Percentiles rank a stretch among this genome's conserved stretches.
These are phyloP conservation scores for Aporrectodea caliginosa DNA, from an alignment of 1,140 invertebrate genomes.

Conservation along the genomic window DNA sequence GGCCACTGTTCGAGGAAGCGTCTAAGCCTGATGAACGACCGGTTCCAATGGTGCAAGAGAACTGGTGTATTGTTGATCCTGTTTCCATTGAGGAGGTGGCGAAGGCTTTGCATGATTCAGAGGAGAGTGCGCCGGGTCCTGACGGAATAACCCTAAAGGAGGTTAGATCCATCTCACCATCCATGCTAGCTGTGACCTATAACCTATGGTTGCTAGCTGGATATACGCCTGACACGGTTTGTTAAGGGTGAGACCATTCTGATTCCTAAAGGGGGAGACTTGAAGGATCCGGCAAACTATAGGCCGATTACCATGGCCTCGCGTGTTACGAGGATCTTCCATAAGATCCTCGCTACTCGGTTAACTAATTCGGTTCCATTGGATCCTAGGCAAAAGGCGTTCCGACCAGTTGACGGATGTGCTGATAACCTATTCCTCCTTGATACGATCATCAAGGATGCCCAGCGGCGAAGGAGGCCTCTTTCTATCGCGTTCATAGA, in stretches of 20 bases:
- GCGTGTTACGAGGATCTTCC: slow-evolving; percentile 51
- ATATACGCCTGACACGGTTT: background rate
- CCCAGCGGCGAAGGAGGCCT: background rate
- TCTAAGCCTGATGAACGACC: background rate
- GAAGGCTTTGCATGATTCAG: background rate
- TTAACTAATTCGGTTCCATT: background rate
- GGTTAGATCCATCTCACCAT: background rate
- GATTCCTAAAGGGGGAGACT: background rate
- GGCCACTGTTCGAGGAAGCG: background rate
- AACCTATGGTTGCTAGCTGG: slow-evolving; percentile 8
- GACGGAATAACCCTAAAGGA: background rate
- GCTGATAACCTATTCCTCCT: background rate
- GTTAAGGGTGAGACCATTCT: background rate
- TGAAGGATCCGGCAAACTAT: background rate
- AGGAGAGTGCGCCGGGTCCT: background rate
- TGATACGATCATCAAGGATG: background rate
- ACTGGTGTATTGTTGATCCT: background rate
- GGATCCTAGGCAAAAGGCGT: background rate
- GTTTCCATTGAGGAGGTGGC: background rate
- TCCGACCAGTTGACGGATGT: background rate
- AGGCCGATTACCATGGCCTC: slow-evolving; percentile 46
- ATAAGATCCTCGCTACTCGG: slow-evolving; percentile 2
- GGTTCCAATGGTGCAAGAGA: background rate
- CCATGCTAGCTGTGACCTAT: background rate
- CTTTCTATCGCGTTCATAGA: background rate